Evolutionary conservation across 2,888 invertebrate species (phyloP), one percentile per base, ranked within the genome.

Genomic region (Trimorus sp.): DNA sequence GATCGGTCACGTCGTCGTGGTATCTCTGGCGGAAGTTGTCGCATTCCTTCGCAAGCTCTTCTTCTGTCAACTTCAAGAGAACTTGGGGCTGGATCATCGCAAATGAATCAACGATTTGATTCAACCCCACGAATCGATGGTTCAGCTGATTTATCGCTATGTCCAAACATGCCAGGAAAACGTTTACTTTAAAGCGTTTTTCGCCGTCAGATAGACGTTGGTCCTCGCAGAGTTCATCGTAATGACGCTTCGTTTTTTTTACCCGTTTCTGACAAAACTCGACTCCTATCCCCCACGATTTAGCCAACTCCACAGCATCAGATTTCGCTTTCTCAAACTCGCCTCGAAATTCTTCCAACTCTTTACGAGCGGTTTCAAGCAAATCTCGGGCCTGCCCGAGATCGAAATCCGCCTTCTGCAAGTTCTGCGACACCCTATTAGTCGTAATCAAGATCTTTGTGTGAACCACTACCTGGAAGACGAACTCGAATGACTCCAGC

Each of bases 391-490:
- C 77, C 65, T 78, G 56, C 45, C 63, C 70, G 53, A 78, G 70
- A 70, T 78, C 70, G 15, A 65, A 48, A 48, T 78, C 70, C 9
- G 63, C 58, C 51, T 77, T 77, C 48, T 62, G 77, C 5, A 70
- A 26, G 56, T 51, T 75, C 12, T 75, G 37, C 36, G 65, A 78
- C 15, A 78, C 70, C 5, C 36, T 49, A 38, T 78, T 78, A 51
- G 53, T 78, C 1, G 70, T 11, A 14, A 58, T 78, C 36, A 70
- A 65, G 26, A 77, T 70, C 45, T 77, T 77, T 0, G 70, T 58
- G 45, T 77, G 77, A 15, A 77, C 14, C 9, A 77, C 65, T 26
- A 77, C 65, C 53, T 65, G 78, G 36, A 80, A 63, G 38, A 83
- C 73, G 54, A 79, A 73, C 56, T 76, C 71, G 48, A 78, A 71